phyloP scores from a whole-genome alignment of 1,140 invertebrate species.

The Leptinotarsa defecta region DNA sequence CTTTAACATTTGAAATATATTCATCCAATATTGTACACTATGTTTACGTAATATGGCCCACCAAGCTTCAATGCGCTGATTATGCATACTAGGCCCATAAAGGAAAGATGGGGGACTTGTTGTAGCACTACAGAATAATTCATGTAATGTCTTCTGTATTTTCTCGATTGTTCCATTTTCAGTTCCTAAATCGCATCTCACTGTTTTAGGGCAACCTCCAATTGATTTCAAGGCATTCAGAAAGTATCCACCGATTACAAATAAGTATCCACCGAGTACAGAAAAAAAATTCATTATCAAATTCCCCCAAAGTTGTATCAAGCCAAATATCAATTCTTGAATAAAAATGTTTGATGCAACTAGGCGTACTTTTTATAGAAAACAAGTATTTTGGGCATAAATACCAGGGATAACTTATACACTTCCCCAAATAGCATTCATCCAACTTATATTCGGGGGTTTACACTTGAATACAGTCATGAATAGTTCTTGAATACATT shows the following conservation, averaged over 20 bases:
- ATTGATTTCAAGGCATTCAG: background rate
- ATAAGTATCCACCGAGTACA: too few species aligned
- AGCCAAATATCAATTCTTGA: too few species aligned
- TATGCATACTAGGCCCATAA: background rate
- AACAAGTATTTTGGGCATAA: too few species aligned
- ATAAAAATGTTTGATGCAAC: too few species aligned
- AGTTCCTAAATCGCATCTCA: background rate
- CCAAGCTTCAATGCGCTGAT: slow-evolving; percentile 8
- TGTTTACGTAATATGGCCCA: slow-evolving; percentile 6
- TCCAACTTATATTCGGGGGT: too few species aligned
- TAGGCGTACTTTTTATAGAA: too few species aligned
- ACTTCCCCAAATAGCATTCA: too few species aligned
- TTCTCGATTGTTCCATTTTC: background rate
- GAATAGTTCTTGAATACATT: too few species aligned
- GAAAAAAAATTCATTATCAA: too few species aligned
- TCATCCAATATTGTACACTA: slow-evolving; percentile 9
- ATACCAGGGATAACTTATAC: too few species aligned
- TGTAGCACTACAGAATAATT: background rate
- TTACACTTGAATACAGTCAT: too few species aligned
- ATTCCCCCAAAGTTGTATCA: too few species aligned
- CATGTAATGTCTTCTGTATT: background rate
- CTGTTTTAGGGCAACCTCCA: slow-evolving; percentile 1
- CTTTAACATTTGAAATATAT: background rate
- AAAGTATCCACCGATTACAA: background rate
- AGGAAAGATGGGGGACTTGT: background rate